phyloP scores from a whole-genome alignment of 2,797 vertebrate genomes.

The Micromesistius poutassou region DNA sequence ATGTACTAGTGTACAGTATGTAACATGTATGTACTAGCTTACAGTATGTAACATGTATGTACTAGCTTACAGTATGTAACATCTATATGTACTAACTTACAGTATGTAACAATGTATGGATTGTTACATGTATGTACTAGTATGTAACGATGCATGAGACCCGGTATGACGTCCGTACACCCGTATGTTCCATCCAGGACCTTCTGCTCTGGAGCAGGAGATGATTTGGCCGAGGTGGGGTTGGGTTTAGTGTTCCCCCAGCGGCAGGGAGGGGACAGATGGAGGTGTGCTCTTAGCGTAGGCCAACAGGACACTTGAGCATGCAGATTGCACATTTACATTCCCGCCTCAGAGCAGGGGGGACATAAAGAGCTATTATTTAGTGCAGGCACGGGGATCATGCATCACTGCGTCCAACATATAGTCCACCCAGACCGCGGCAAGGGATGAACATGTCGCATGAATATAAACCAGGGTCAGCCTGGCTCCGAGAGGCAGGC shows the following conservation, averaged over 20 bases:
- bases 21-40: too few species aligned
- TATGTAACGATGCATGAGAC: neutral
- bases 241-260: constrained; percentile 67
- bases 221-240: constrained; percentile 55
- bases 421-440: constrained; percentile 7
- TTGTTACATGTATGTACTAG: neutral
- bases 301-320: constrained; percentile 80
- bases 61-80: neutral
- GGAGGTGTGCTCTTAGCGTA: constrained; percentile 83
- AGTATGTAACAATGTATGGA: neutral
- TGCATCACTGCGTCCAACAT: constrained; percentile 26
- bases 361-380: constrained; percentile 41
- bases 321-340: constrained; percentile 90
- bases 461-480: constrained; percentile 16
- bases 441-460: constrained; percentile 14
- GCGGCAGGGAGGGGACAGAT: constrained; percentile 82
- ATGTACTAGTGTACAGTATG: too few species aligned
- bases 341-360: constrained; percentile 71
- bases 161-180: neutral
- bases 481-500: constrained; percentile 6
- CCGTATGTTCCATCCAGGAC: constrained; percentile 48
- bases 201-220: constrained; percentile 57
- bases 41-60: too few species aligned
- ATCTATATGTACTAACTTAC: neutral
- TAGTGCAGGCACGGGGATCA: constrained; percentile 24